Evolutionary conservation across 2,797 vertebrate species (phyloP), one percentile per base, ranked within the genome.

Genomic region (Gobio occitaniae): DNA sequence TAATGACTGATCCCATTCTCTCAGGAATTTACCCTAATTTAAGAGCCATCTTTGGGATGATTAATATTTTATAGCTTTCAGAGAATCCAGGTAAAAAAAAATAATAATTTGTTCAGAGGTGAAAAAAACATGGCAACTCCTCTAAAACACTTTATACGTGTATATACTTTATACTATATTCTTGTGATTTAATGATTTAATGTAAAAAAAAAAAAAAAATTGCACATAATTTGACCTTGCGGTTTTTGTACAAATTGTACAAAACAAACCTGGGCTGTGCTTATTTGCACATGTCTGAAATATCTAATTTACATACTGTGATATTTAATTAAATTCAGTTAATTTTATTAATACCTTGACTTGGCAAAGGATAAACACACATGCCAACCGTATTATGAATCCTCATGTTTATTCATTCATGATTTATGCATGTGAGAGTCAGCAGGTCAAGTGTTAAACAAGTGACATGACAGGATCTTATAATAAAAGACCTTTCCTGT

Each of bases 1-100:
- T 90, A 91, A 89, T 92, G 89, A 87, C 84, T 88, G 90, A 85
- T 87, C 88, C 89, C 89, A 68, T 87, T 90, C 86, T 88, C 88
- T 19, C n/a, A 87, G 91, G 89, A 90, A 79, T 86, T 81, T 88
- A 87, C 74, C 86, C 86, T 91, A 90, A 90, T 91, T 89, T 83
- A 87, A 87, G 88, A 88, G 75, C 83, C 87, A 88, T 91, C 76
- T 91, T 87, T 86, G 79, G 85, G 85, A 85, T 91, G 86, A 86
- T 91, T 89, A 91, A 87, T 91, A 89, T 89, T 91, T 90, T 81
- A 89, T 90, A 74, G 78, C 86, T 80, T 85, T 89, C 75, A 82
- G 86, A 89, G 78, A 82, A 86, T 80, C 72, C 85, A 89, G 87
- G 90, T 90, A 89, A 80, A 87, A 79, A 79, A 61, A 61, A 63